Conservation (phyloP, 2,797 vertebrate species). For the Gorsachius magnificus region DNA sequence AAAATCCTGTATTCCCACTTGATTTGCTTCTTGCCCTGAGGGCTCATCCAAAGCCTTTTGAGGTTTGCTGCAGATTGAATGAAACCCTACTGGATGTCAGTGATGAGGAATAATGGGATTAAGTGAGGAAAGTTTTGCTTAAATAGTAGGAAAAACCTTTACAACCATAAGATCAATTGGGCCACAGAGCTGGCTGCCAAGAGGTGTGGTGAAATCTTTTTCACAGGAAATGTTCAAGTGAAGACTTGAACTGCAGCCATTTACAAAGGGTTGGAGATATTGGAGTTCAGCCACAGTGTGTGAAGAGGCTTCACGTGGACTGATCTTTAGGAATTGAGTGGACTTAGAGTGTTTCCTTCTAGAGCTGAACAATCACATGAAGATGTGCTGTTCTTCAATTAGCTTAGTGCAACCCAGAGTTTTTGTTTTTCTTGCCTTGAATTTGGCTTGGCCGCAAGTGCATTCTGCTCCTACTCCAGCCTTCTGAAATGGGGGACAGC, state of each 20-base stretch:
- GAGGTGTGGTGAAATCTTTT: slow-evolving; percentile 44
- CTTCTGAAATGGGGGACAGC: neutral
- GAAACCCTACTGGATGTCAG: slow-evolving; percentile 33
- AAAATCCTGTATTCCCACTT: neutral
- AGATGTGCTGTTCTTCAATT: neutral
- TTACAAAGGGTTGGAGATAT: neutral
- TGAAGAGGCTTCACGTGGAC: neutral
- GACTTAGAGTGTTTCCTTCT: neutral
- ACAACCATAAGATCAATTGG: neutral
- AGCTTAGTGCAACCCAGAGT: neutral
- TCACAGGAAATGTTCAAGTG: slow-evolving; percentile 43
- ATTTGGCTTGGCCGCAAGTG: neutral
- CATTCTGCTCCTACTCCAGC: neutral
- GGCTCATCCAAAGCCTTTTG: slow-evolving; percentile 31
- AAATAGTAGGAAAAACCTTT: slow-evolving; percentile 47
- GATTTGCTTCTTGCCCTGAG: neutral
- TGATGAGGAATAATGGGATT: slow-evolving; percentile 48
- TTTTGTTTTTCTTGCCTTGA: neutral
- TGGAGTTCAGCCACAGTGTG: neutral
- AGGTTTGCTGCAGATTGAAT: slow-evolving; percentile 24
- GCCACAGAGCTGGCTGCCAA: slow-evolving; percentile 34
- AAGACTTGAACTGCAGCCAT: slow-evolving; percentile 36
- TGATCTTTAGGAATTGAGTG: neutral
- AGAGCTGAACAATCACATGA: neutral
- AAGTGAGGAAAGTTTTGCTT: slow-evolving; percentile 24